A percentile compares a stretch with the other conserved stretches of the same genome.
Evolutionary conservation across 2,888 invertebrate species (phyloP).

Genomic region (Thera britannica): DNA sequence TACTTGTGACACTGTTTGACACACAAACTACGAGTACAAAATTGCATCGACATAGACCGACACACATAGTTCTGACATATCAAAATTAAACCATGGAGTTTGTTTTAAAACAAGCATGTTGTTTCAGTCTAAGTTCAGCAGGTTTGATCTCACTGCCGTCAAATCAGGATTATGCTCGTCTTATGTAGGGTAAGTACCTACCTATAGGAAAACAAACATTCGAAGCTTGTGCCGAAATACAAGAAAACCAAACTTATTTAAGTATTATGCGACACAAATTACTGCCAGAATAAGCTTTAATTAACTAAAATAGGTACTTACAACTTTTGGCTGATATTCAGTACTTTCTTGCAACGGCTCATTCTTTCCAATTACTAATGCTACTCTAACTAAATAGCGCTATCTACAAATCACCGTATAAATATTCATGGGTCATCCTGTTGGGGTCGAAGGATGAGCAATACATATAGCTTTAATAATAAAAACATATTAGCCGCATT

Average conservation of each 20-base stretch:
- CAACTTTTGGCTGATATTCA: neutral
- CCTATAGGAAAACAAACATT: too few relatives aligned
- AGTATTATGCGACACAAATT: too few relatives aligned
- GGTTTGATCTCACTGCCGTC: neutral
- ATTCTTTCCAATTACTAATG: slow-evolving; percentile 34
- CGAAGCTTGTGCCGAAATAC: too few relatives aligned
- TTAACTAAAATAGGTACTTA: too few relatives aligned
- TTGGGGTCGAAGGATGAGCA: slow-evolving; percentile 66
- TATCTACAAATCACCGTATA: slow-evolving; percentile 78
- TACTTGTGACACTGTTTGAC: slow-evolving; percentile 14
- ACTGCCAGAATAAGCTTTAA: neutral
- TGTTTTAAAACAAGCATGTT: slow-evolving; percentile 4
- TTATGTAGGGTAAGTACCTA: too few relatives aligned
- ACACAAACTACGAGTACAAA: slow-evolving; percentile 5
- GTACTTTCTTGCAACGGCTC: slow-evolving; percentile 3
- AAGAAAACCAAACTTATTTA: too few relatives aligned
- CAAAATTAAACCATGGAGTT: slow-evolving; percentile 25
- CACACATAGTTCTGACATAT: slow-evolving; percentile 15
- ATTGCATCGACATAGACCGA: slow-evolving; percentile 8
- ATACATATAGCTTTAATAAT: slow-evolving; percentile 78
- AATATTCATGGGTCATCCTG: slow-evolving; percentile 77
- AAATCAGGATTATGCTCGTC: neutral
- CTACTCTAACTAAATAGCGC: slow-evolving; percentile 43
- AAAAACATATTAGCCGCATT: slow-evolving; percentile 83
- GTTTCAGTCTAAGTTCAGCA: neutral